Percentiles rank a stretch among this genome's conserved stretches.
phyloP scores from a whole-genome alignment of 2,888 invertebrate species.

The Scaptomyza flava region DNA sequence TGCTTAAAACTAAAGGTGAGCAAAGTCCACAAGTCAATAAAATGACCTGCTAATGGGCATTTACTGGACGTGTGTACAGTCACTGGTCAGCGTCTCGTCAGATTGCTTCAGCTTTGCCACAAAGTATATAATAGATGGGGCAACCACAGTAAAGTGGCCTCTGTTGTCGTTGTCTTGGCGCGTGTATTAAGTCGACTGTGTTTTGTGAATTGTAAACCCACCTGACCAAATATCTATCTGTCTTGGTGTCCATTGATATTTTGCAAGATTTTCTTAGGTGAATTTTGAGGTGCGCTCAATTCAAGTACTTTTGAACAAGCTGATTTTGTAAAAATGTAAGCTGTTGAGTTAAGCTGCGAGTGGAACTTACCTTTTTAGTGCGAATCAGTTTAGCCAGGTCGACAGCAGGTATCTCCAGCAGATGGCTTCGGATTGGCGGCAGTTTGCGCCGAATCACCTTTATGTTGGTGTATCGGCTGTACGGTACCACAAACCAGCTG shows the following conservation, averaged over 20 bases:
- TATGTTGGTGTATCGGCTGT: conserved; percentile 84
- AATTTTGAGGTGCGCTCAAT: conserved; percentile 45
- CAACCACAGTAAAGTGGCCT: conserved; percentile 44
- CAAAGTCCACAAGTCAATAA: conserved; percentile 21
- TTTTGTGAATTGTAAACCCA: background rate
- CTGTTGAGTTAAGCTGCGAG: background rate
- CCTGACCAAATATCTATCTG: background rate
- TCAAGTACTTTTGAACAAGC: conserved; percentile 15
- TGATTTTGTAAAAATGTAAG: conserved; percentile 12
- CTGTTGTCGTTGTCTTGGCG: conserved; percentile 31
- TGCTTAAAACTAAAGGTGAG: conserved; percentile 24
- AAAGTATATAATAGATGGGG: conserved; percentile 60
- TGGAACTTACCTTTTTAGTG: conserved; percentile 87
- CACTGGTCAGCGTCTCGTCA: conserved; percentile 20
- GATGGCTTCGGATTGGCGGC: conserved; percentile 88
- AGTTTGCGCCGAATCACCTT: conserved; percentile 87
- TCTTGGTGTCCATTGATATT: conserved; percentile 38
- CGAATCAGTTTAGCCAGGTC: conserved; percentile 90
- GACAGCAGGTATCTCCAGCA: conserved; percentile 89
- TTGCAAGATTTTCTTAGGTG: conserved; percentile 56
- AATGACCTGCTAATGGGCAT: conserved; percentile 25
- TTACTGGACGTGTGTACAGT: conserved; percentile 7
- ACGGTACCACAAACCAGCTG: conserved; percentile 86
- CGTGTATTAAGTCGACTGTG: conserved; percentile 40
- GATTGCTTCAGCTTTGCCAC: conserved; percentile 57